A percentile compares a stretch with the other conserved stretches of the same genome.
phyloP scores from a whole-genome alignment of 2,113 vertebrate genomes.

The Stegastes partitus region DNA sequence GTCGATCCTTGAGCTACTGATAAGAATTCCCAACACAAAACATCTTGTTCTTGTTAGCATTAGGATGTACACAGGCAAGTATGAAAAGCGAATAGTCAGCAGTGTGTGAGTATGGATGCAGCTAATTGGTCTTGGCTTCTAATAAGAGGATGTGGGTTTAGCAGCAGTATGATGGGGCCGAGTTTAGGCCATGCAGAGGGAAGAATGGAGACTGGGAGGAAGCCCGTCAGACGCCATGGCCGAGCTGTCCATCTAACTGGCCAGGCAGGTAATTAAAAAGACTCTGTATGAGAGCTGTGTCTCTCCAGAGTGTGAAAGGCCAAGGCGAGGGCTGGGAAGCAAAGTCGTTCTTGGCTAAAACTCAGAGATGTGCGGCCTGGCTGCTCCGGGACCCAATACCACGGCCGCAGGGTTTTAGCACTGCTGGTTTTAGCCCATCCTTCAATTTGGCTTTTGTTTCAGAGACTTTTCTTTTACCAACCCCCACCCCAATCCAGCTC shows the following conservation, averaged over 20 bases:
- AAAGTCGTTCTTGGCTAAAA: conserved; percentile 53
- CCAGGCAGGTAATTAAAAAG: conserved; percentile 72
- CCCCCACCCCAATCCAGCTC: conserved; percentile 55
- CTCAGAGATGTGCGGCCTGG: conserved; percentile 65
- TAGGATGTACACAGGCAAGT: conserved; percentile 51
- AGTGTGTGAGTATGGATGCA: conserved; percentile 53
- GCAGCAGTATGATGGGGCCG: conserved; percentile 44
- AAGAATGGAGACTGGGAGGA: conserved; percentile 62
- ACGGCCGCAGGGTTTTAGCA: conserved; percentile 65
- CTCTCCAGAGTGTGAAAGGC: conserved; percentile 63
- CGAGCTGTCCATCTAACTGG: conserved; percentile 44
- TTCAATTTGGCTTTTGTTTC: conserved; percentile 79
- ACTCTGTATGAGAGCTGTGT: conserved; percentile 32
- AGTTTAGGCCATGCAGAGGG: conserved; percentile 44
- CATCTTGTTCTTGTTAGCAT: conserved; percentile 71
- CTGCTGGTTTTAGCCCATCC: conserved; percentile 80
- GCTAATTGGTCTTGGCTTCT: conserved; percentile 74
- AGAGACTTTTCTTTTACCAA: conserved; percentile 41
- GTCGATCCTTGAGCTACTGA: conserved; percentile 34
- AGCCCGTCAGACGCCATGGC: conserved; percentile 62
- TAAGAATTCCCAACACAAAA: conserved; percentile 58
- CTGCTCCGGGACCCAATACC: conserved; percentile 51
- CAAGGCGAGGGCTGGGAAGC: conserved; percentile 40
- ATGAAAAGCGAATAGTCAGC: conserved; percentile 70
- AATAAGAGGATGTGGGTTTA: conserved; percentile 75